These are phyloP conservation scores for Coleophora flavipennella DNA, from an alignment of 2,888 invertebrate genomes.

Conservation along the genomic window DNA sequence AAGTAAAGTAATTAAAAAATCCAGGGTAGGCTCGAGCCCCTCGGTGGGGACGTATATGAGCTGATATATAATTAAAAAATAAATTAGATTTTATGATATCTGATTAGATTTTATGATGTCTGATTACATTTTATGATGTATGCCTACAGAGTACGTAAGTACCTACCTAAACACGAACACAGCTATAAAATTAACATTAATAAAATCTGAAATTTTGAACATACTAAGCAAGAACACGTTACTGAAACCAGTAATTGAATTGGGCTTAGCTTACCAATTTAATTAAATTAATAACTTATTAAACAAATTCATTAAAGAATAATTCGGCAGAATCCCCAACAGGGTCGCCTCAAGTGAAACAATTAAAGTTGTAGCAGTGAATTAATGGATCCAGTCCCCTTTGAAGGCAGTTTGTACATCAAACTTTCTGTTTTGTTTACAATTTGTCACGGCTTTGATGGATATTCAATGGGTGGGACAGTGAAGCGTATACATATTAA, in stretches of 20 bases:
- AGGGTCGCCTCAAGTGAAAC: slow-evolving; percentile 45
- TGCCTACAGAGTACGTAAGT: no score
- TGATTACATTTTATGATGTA: no score
- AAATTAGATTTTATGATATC: no score
- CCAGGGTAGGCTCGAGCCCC: no score
- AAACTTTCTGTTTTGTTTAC: slow-evolving; percentile 59
- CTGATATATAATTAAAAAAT: no score
- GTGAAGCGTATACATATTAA: slow-evolving; percentile 35
- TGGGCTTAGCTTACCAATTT: slow-evolving; percentile 6
- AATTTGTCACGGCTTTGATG: slow-evolving; percentile 57
- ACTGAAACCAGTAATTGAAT: not conserved
- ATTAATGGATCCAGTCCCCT: slow-evolving; percentile 56
- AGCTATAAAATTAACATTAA: no score
- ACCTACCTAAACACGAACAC: no score
- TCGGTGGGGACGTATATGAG: no score
- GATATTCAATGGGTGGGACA: slow-evolving; percentile 50
- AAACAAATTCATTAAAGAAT: slow-evolving; percentile 20
- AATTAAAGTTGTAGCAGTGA: slow-evolving; percentile 55
- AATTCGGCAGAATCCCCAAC: slow-evolving; percentile 25
- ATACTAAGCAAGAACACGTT: no score
- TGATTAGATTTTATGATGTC: no score
- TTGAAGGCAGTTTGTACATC: slow-evolving; percentile 35
- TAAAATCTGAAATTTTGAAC: no score
- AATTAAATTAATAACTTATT: slow-evolving; percentile 35
- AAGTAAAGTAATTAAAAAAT: no score